Conservation (phyloP, 2,888 invertebrate species). For the Busseola fusca region DNA sequence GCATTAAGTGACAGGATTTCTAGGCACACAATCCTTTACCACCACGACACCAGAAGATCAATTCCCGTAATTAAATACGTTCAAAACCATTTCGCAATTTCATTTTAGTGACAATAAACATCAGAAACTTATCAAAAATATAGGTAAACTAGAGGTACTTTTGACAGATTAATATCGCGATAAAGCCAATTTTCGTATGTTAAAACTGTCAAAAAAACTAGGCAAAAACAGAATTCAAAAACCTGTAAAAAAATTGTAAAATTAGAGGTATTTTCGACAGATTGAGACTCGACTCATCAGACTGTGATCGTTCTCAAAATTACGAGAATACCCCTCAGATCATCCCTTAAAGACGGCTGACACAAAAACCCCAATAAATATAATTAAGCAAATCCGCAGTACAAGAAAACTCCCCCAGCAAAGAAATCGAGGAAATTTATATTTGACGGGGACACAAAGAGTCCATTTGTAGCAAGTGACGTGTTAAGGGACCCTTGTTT, state of each 20-base stretch:
- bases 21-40: background rate
- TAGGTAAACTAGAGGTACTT: too few species aligned
- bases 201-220: background rate
- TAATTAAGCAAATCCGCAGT: constrained; percentile 46
- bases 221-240: background rate
- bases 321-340: too few species aligned
- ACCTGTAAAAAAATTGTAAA: background rate
- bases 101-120: too few species aligned
- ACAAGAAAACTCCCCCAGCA: constrained; percentile 35
- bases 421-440: constrained; percentile 70
- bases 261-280: background rate
- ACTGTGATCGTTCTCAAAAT: background rate
- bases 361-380: constrained; percentile 32
- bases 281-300: background rate
- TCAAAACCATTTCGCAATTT: background rate
- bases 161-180: too few species aligned
- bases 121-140: too few species aligned
- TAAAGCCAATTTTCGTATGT: too few species aligned
- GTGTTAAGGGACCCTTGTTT: constrained; percentile 78
- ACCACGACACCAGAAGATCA: background rate
- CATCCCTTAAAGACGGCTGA: background rate
- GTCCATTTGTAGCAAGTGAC: constrained; percentile 80
- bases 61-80: background rate
- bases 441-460: constrained; percentile 77
- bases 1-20: constrained; percentile 3